Base-by-base conservation (phyloP, 2,888 invertebrate genomes). In the Beris chalybata region DNA sequence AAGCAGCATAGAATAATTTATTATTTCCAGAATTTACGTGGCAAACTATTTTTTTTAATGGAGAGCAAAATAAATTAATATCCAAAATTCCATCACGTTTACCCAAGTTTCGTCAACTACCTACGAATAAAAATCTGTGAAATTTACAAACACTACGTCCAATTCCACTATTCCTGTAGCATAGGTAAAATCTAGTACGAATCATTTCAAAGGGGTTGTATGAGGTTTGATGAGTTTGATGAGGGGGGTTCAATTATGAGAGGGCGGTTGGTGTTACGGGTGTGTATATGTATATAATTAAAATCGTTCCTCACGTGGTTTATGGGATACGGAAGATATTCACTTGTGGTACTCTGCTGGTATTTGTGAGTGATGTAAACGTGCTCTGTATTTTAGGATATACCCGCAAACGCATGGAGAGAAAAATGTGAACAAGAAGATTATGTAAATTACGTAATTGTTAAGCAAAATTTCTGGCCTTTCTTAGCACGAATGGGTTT, bases 381-480 rank as follows among this genome's bases (percentile, higher is more conserved):
- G 31, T 29, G 15, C 15, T 38, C 52, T 52, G 38, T 45, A 52
- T 61, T 61, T 50, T 38, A 50, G 61, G 52, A 61, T 38, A 50
- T 9, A 32, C 30, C 43, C n/a, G 52, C 56, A 64, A 58, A 61
- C 66, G 63, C 56, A 66, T 53, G 61, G 44, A 32, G 50, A 63
- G 56, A 63, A 63, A 66, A 63, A 59, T 63, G 58, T 53, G 53
- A 66, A 66, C 59, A 61, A 30, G 54, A 59, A 54, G 54, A 58
- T 66, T 66, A 66, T 66, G 66, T 22, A 63, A 66, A 63, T 66
- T 66, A 52, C 15, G 50, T 56, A 48, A 61, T 61, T 61, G 61
- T 61, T 61, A 4, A 52, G 50, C 50, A 61, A 61, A 61, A 61
- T 61, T 52, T n/a, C 61, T 15, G 38, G 61, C 38, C 50, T 61